Base-by-base conservation (phyloP, 2,888 invertebrate genomes). In the Drosophila peninsularis region DNA sequence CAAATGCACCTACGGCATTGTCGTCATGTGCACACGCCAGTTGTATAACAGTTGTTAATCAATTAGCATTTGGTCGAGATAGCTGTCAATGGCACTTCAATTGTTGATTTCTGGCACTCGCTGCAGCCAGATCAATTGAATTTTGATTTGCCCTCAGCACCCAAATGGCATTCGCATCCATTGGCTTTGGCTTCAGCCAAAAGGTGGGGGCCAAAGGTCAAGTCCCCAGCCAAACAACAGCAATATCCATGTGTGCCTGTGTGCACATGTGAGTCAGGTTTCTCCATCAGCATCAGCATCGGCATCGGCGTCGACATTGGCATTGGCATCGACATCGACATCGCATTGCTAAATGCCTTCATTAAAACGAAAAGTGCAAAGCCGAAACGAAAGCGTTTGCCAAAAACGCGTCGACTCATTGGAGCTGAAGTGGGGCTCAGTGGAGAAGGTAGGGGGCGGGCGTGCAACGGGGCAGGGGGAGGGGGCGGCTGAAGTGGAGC, bases 311-410 rank as follows among this genome's bases (percentile, higher is more conserved):
- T 27, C 24, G 47, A 7, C 27, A 14, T 45, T n/a, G 19, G 9
- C 49, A 70, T 34, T 47, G 37, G 6, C 67, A 60, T 34, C 19
- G 34, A 10, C 32, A 13, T 47, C 24, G 36, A 27, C 53, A 32
- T 41, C 37, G 62, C 6, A 49, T 52, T 45, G 45, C 60, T 71
- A 78, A 78, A 78, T 78, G 77, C 75, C 71, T 78, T 71, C 79
- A 78, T 78, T 78, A 75, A 78, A 64, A 37, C 44, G 62, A 67
- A 77, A 78, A 69, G 78, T 58, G 76, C 65, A 68, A 41, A 60
- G 61, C 56, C 44, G 58, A 61, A 60, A 39, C 19, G 39, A 60
- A 62, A 41, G 49, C 41, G 19, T 17, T 45, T 60, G 62, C 70
- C 75, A 49, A 63, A 75, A 75, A 56, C 53, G 41, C 71, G 49